These are phyloP conservation scores for Ephydatia muelleri DNA, from an alignment of 37 sponge, comb jelly and placozoan genomes.

Conservation along the genomic window DNA sequence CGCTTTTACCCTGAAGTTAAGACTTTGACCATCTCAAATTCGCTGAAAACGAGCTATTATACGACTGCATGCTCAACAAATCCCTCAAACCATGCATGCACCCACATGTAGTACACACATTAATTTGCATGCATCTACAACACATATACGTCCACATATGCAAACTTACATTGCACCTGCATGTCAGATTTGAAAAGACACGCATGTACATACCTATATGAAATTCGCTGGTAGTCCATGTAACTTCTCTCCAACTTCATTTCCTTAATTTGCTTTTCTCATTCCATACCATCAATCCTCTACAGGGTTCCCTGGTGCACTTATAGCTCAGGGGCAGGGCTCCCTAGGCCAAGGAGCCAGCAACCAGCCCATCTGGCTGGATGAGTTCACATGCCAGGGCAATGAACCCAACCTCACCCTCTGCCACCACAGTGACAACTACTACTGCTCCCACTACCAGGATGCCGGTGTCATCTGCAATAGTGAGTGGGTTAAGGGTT, in stretches of 20 bases:
- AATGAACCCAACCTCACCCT: conserved; percentile 48
- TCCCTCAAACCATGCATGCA: too few relatives aligned
- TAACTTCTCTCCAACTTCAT: background rate
- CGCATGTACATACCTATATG: too few relatives aligned
- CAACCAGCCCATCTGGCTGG: conserved; percentile 45
- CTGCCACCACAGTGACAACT: conserved; percentile 47
- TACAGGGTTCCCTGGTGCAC: conserved; percentile 46
- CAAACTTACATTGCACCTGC: too few relatives aligned
- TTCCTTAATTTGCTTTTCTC: background rate
- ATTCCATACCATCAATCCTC: background rate
- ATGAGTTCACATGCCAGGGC: conserved; percentile 62
- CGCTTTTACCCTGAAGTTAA: too few relatives aligned
- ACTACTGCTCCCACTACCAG: conserved; percentile 56
- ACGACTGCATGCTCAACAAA: too few relatives aligned
- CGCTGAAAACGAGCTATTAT: too few relatives aligned
- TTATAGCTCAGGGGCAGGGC: conserved; percentile 5
- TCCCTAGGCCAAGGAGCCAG: background rate
- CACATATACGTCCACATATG: too few relatives aligned
- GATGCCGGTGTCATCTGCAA: conserved; percentile 83
- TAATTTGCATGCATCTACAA: too few relatives aligned
- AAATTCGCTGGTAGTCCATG: too few relatives aligned
- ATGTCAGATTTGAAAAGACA: too few relatives aligned
- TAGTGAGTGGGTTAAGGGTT: conserved; percentile 43
- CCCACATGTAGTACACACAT: too few relatives aligned
- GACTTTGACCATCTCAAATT: too few relatives aligned